phyloP scores from a whole-genome alignment of 1,140 invertebrate genomes.

The roundworm (Caenorhabditis elegans) region WBcel235 BX284602.5:6710501-6711000 shows the following conservation, averaged over 20 bases:
- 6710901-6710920: conserved; percentile 53
- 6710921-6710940: conserved; percentile 66
- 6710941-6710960: conserved; percentile 65
- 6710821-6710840: conserved; percentile 61
- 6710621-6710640: conserved; percentile 60
- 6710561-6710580: neutral
- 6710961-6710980: conserved; percentile 64
- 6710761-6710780: conserved; percentile 61
- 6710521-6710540: conserved; percentile 53
- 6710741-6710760: conserved; percentile 65
- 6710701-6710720: conserved; percentile 63
- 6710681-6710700: conserved; percentile 64
- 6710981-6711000: conserved; percentile 56
- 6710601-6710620: conserved; percentile 65
- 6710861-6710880: conserved; percentile 64
- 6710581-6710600: conserved; percentile 58
- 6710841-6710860: conserved; percentile 60
- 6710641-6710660: conserved; percentile 59
- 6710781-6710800: conserved; percentile 65
- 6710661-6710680: conserved; percentile 62
- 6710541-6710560: too few relatives aligned
- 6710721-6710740: conserved; percentile 63
- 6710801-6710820: conserved; percentile 59
- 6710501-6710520: conserved; percentile 62
- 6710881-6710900: conserved; percentile 39